Percentiles rank a stretch among this genome's conserved stretches.
phyloP scores from a whole-genome alignment of 2,113 vertebrate genomes.

The Lontra canadensis region DNA sequence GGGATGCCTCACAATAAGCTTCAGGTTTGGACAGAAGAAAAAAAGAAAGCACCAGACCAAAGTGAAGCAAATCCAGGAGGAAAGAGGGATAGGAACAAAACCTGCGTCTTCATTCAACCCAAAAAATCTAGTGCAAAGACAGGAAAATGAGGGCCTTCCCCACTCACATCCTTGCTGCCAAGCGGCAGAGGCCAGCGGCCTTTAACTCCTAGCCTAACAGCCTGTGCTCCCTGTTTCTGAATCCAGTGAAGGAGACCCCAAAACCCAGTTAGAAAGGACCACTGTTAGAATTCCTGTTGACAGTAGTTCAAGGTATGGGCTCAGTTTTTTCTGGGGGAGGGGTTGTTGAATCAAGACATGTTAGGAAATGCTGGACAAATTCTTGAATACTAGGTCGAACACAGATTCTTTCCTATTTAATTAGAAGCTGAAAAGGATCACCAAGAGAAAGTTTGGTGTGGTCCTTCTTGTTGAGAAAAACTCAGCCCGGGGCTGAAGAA shows the following conservation, averaged over 20 bases:
- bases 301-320: neutral
- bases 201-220: neutral
- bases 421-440: slow-evolving; percentile 23
- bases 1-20: neutral
- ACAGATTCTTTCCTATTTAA: slow-evolving; percentile 16
- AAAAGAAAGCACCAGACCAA: neutral
- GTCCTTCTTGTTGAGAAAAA: neutral
- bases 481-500: neutral
- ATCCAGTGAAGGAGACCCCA: neutral
- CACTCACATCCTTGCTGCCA: neutral
- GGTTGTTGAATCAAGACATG: slow-evolving; percentile 67
- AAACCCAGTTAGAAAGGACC: neutral
- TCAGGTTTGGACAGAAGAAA: neutral
- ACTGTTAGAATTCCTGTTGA: neutral
- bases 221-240: neutral
- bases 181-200: neutral
- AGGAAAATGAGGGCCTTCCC: neutral
- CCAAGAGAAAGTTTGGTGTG: neutral
- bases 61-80: neutral
- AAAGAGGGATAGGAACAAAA: slow-evolving; percentile 9
- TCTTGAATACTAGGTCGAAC: slow-evolving; percentile 40
- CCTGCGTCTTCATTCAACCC: neutral
- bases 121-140: neutral
- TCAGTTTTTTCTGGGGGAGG: neutral
- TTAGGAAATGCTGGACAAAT: slow-evolving; percentile 43